phyloP scores from a whole-genome alignment of 2,888 invertebrate genomes.

The Timema cristinae region DNA sequence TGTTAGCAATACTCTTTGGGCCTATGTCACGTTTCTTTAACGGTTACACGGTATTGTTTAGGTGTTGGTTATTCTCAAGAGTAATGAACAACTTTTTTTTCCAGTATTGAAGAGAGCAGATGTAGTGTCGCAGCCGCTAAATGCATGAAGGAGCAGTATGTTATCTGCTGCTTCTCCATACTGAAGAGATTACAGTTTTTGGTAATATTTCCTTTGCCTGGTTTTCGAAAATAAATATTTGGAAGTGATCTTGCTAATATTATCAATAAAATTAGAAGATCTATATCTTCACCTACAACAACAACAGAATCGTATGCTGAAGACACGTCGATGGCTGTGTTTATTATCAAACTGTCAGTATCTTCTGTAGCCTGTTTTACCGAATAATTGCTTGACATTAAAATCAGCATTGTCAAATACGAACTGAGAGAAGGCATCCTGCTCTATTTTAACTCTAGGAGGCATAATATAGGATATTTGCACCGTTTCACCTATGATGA shows the following conservation, averaged over 20 bases:
- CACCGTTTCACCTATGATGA: no score
- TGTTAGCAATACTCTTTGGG: neutral
- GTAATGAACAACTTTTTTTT: neutral
- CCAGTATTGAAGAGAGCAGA: neutral
- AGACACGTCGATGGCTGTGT: no score
- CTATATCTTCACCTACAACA: neutral
- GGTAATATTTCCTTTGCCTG: neutral
- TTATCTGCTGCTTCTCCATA: neutral
- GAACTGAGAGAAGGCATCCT: no score
- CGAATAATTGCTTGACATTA: no score
- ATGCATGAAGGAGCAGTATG: neutral
- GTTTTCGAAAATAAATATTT: neutral
- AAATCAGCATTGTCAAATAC: no score
- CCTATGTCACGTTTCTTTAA: neutral
- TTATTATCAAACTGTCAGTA: no score
- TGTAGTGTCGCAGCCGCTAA: neutral
- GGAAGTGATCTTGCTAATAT: neutral
- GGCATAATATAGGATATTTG: no score
- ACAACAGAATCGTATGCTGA: neutral
- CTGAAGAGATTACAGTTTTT: neutral
- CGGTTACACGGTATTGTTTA: neutral
- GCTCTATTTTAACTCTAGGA: no score
- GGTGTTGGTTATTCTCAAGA: constrained; percentile 5
- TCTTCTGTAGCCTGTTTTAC: no score
- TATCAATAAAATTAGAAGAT: neutral